Evolutionary conservation across 2,888 invertebrate species (phyloP).

Genomic region (Eustalomyia histrio): DNA sequence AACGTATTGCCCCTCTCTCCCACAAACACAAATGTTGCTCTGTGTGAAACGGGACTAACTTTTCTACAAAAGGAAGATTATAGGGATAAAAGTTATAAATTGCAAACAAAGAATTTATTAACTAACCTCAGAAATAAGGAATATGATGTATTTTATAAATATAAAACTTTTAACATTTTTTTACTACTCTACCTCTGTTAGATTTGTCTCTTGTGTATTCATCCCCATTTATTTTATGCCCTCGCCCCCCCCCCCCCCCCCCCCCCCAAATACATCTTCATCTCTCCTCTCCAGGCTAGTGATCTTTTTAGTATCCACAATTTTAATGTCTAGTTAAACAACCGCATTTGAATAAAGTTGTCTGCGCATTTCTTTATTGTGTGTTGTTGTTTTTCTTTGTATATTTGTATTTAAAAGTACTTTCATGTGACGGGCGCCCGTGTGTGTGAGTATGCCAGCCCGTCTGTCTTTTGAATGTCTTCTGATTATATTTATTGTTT

Average conservation of each 20-base stretch:
- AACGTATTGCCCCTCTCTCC: too few relatives aligned
- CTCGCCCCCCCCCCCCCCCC: background rate
- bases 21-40: too few relatives aligned
- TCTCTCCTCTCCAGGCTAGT: background rate
- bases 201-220: background rate
- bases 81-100: background rate
- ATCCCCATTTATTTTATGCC: background rate
- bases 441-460: background rate
- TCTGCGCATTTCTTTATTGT: slow-evolving; percentile 47
- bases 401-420: slow-evolving; percentile 47
- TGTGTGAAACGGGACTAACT: background rate
- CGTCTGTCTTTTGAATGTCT: background rate
- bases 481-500: slow-evolving; percentile 15
- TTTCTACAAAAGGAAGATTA: background rate
- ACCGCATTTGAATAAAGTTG: slow-evolving; percentile 48
- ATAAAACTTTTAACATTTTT: too few relatives aligned
- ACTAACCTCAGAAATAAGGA: too few relatives aligned
- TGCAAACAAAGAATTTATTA: too few relatives aligned
- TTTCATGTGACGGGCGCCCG: slow-evolving; percentile 22
- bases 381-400: slow-evolving; percentile 25
- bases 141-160: too few relatives aligned
- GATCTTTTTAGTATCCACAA: slow-evolving; percentile 34
- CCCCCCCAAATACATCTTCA: background rate
- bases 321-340: slow-evolving; percentile 51
- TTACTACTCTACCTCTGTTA: background rate